Evolutionary conservation across 2,113 vertebrate genomes (phyloP).

Genomic region (Cygnus atratus): DNA sequence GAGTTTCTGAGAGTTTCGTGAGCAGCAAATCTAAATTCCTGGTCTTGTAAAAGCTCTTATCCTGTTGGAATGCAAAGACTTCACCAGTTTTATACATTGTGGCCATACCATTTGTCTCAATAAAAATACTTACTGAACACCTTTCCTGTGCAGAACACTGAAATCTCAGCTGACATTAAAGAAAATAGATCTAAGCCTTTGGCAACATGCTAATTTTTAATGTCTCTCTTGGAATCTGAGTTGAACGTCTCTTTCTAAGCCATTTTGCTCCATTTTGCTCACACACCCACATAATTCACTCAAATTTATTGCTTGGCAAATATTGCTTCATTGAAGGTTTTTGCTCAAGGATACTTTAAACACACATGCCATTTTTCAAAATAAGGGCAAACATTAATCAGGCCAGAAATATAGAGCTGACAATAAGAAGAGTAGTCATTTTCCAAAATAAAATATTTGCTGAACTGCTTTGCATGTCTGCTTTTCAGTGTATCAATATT

Average conservation of each 20-base stretch:
- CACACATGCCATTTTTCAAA: neutral
- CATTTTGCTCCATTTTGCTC: neutral
- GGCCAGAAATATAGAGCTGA: neutral
- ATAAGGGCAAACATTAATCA: neutral
- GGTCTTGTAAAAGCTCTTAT: neutral
- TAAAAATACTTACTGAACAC: neutral
- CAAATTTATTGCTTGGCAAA: neutral
- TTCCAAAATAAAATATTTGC: neutral
- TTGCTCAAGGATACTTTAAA: neutral
- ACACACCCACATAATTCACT: neutral
- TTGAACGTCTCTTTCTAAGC: neutral
- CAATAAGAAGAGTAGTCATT: neutral
- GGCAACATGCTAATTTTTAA: neutral
- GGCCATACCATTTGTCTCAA: neutral
- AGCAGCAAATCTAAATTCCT: neutral
- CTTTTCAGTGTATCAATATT: neutral
- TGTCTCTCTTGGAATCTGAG: neutral
- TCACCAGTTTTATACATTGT: neutral
- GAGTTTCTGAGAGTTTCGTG: neutral
- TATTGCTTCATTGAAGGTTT: neutral
- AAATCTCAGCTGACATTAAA: neutral
- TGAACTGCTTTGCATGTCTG: neutral
- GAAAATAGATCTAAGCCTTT: neutral
- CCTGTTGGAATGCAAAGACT: neutral
- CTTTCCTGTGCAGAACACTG: neutral